phyloP scores from a whole-genome alignment of 2,888 invertebrate genomes.

The Drosophila multiciliata region DNA sequence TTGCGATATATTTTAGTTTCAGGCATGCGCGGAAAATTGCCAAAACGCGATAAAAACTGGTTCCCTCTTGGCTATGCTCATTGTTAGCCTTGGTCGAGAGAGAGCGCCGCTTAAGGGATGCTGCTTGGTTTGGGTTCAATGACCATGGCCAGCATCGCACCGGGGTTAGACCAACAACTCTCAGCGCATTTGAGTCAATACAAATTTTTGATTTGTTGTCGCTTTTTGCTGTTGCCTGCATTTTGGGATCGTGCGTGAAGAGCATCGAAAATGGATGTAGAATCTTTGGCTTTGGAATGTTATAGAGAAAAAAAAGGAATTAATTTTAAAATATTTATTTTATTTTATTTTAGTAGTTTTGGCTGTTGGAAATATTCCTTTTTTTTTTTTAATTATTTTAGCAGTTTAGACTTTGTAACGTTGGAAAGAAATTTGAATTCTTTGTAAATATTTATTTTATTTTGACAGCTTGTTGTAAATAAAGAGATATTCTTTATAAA shows the following conservation, averaged over 20 bases:
- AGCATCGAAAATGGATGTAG: not conserved
- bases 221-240: not conserved
- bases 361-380: no score
- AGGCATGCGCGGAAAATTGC: constrained; percentile 66
- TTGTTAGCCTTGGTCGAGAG: constrained; percentile 61
- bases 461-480: not conserved
- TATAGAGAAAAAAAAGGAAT: not conserved
- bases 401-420: not conserved
- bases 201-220: constrained; percentile 17
- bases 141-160: constrained; percentile 54
- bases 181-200: constrained; percentile 19
- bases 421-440: not conserved
- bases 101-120: constrained; percentile 60
- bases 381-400: no score
- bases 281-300: not conserved
- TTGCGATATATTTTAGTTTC: not conserved
- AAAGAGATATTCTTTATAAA: not conserved
- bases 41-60: constrained; percentile 63
- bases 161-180: constrained; percentile 16
- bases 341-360: no score
- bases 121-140: constrained; percentile 59
- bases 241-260: not conserved
- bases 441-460: not conserved
- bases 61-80: constrained; percentile 32
- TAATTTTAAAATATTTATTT: not conserved